Evolutionary conservation across 2,888 invertebrate species (phyloP), one percentile per base, ranked within the genome.

Genomic region (Parapristionchus giblindavisi): DNA sequence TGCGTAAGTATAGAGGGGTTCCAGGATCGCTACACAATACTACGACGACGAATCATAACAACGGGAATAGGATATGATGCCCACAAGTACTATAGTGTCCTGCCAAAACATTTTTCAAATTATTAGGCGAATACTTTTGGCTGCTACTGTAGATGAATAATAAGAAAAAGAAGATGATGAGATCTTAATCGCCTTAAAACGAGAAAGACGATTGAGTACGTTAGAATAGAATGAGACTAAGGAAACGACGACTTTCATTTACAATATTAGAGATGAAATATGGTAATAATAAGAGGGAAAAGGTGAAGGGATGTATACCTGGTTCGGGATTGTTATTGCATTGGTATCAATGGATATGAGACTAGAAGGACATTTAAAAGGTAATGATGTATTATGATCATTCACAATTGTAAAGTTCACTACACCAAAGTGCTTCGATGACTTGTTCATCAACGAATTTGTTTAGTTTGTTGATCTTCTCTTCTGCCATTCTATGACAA

Each of bases 361-460:
- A 58, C 32, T 11, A 27, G 61, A 27, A 65, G 63, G 43, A 43
- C 63, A 43, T 65, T 65, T 43, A 65, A 24, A 43, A 43, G 43
- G 43, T n/a, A n/a, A n/a, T n/a, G n/a, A n/a, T n/a, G n/a, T n/a
- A n/a, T 5, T 40, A 24, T 32, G 21, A 54, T 52, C 66, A 75
- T 73, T 74, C 83, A 75, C 84, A 84, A 32, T 80, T 81, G 77
- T 85, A 80, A 74, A 83, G 68, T 65, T 85, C 84, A 8, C 83
- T 82, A 65, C 85, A 85, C 85, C 85, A 85, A 32, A 85, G 76
- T 6, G 84, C 84, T 58, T 85, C 85, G 36, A 85, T 81, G 36
- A 74, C 74, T 77, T 85, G 85, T 65, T 82, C 82, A 72, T 85
- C 85, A 21, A 85, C 85, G 75, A 85, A 85, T 60, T 80, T 83